Evolutionary conservation across 2,113 vertebrate genomes (phyloP).

Genomic region (Pedionomus torquatus): DNA sequence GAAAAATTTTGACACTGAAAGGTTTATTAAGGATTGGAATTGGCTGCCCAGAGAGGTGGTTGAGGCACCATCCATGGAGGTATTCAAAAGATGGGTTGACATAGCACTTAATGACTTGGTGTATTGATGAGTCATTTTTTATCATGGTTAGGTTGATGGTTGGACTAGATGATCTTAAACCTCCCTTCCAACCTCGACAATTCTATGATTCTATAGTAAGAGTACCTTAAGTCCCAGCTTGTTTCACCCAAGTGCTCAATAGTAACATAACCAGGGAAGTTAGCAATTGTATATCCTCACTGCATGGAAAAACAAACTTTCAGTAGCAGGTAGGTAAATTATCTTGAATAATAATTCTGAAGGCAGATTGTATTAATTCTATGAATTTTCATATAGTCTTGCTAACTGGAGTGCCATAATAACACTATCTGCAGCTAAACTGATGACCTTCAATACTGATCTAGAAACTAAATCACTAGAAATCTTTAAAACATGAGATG

Average conservation of each 20-base stretch:
- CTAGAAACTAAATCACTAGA: background rate
- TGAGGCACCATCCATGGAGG: too few relatives aligned
- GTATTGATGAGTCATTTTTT: too few relatives aligned
- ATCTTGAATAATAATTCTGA: background rate
- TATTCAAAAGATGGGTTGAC: too few relatives aligned
- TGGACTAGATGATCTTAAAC: too few relatives aligned
- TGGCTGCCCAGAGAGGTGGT: too few relatives aligned
- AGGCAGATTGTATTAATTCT: background rate
- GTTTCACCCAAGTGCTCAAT: background rate
- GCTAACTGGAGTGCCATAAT: background rate
- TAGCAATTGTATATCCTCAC: background rate
- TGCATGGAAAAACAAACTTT: background rate
- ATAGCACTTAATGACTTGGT: too few relatives aligned
- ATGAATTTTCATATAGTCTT: background rate
- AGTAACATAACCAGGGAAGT: background rate
- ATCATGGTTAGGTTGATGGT: too few relatives aligned
- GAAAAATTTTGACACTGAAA: too few relatives aligned
- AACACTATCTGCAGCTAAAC: background rate
- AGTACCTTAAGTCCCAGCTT: background rate
- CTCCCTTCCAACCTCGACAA: too few relatives aligned
- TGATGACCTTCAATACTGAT: background rate
- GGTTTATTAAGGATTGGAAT: too few relatives aligned
- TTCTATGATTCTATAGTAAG: background rate
- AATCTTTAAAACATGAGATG: fast-evolving
- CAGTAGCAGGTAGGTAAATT: background rate